Evolutionary conservation across 2,888 invertebrate species (phyloP).

Genomic region (Rhagonycha lutea): DNA sequence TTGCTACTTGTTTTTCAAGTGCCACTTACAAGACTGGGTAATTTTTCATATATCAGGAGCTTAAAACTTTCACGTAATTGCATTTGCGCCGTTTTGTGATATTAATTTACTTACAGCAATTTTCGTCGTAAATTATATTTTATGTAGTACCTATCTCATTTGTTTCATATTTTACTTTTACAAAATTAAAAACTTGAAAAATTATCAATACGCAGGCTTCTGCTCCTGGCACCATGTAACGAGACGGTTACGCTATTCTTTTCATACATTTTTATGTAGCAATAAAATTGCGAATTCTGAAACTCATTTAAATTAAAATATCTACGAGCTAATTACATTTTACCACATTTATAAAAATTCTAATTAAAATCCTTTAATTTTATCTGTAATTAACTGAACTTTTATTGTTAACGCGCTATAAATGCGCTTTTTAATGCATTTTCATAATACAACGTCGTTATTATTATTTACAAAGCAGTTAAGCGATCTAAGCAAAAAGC

Average conservation of each 20-base stretch:
- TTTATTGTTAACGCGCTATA: neutral
- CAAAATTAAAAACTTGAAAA: neutral
- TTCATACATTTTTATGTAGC: neutral
- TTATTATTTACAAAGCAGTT: neutral
- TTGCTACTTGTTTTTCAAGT: neutral
- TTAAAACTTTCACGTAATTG: neutral
- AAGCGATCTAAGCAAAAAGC: neutral
- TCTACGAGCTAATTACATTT: neutral
- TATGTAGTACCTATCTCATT: neutral
- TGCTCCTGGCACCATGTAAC: neutral
- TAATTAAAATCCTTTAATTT: neutral
- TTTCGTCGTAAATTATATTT: neutral
- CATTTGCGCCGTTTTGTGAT: neutral
- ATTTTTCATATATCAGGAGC: neutral
- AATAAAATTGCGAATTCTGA: neutral
- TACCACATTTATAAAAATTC: neutral
- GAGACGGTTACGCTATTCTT: neutral
- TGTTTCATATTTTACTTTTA: neutral
- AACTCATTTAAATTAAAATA: neutral
- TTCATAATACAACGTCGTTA: neutral
- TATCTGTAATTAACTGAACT: neutral
- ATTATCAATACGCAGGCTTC: neutral
- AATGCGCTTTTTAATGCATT: neutral
- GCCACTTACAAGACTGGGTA: neutral
- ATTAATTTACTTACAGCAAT: neutral